A percentile compares a stretch with the other conserved stretches of the same genome.
These are phyloP conservation scores for Melikaiella ostensackeni DNA, from an alignment of 2,888 invertebrate species.

Conservation along the genomic window DNA sequence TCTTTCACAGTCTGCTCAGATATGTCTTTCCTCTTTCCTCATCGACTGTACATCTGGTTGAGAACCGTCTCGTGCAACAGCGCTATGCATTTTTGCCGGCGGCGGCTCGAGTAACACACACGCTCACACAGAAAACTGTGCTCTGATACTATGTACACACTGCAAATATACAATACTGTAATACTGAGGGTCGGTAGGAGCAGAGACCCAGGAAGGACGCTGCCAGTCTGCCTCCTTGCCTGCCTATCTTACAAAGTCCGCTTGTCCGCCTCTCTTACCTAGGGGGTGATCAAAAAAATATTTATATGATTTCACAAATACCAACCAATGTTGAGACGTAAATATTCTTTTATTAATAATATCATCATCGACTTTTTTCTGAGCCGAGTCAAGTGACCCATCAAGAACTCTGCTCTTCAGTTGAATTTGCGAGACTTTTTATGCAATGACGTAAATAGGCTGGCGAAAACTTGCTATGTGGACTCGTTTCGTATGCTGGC, in stretches of 20 bases:
- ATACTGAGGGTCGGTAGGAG: conserved; percentile 68
- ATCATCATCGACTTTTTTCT: neutral
- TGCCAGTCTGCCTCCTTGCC: conserved; percentile 52
- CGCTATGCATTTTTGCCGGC: conserved; percentile 73
- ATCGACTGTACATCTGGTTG: conserved; percentile 65
- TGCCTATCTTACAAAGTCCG: conserved; percentile 56
- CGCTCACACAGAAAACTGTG: conserved; percentile 46
- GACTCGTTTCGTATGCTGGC: conserved; percentile 6
- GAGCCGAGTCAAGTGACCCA: neutral
- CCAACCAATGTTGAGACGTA: neutral
- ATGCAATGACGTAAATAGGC: neutral
- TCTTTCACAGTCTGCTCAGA: conserved; percentile 23
- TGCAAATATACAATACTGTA: conserved; percentile 71
- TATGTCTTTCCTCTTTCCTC: conserved; percentile 47
- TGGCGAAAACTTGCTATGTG: conserved; percentile 2
- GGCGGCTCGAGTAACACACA: conserved; percentile 56
- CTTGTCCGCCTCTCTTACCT: conserved; percentile 55
- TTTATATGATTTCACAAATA: neutral
- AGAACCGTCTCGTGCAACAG: conserved; percentile 70
- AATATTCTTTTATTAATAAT: neutral
- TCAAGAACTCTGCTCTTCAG: neutral
- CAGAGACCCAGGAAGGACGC: conserved; percentile 77
- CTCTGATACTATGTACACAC: conserved; percentile 69
- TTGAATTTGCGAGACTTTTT: neutral
- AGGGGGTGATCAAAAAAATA: conserved; percentile 10